A percentile compares a stretch with the other conserved stretches of the same genome.
Evolutionary conservation across 2,797 vertebrate species (phyloP).

Genomic region (Silurus aristotelis): DNA sequence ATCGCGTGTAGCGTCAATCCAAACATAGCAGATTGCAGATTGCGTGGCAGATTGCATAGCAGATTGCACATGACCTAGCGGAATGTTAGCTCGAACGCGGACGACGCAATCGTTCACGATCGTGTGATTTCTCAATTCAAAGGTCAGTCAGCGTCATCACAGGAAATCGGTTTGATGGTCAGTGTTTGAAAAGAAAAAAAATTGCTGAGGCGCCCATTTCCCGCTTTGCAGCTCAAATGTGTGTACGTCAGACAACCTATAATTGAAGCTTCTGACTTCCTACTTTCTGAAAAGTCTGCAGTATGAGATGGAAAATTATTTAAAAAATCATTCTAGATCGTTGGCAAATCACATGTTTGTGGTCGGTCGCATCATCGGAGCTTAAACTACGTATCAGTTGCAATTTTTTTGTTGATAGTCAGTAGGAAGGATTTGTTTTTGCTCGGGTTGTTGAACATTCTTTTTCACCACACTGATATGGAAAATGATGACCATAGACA

Average conservation of each 20-base stretch:
- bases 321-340: background rate
- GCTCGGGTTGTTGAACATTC: background rate
- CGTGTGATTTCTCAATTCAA: background rate
- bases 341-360: background rate
- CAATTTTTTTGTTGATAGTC: background rate
- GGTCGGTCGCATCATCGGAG: background rate
- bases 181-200: too few species aligned
- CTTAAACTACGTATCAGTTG: background rate
- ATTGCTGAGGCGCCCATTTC: background rate
- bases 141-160: background rate
- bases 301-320: background rate
- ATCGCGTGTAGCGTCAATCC: background rate
- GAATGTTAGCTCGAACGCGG: background rate
- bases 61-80: background rate
- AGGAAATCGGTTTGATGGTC: background rate
- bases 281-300: too few species aligned
- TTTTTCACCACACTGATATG: background rate
- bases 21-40: background rate
- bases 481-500: background rate
- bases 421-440: background rate
- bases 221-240: background rate
- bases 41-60: too few species aligned
- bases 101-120: background rate
- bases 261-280: background rate
- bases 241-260: background rate